Conservation (phyloP, 2,797 vertebrate species). For the Hyperoplus lanceolatus region DNA sequence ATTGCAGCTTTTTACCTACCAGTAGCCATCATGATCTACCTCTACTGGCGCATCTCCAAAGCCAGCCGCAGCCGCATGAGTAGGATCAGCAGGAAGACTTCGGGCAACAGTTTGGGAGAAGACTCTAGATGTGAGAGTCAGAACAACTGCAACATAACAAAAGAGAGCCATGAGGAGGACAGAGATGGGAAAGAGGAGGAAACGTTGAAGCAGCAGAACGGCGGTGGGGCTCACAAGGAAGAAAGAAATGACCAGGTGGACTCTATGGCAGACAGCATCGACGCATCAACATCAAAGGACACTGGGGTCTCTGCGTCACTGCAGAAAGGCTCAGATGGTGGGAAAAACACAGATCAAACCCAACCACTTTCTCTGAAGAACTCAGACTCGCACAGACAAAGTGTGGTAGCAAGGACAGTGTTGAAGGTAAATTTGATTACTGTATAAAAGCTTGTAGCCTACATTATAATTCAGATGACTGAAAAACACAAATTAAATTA, state of each 20-base stretch:
- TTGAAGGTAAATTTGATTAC: conserved; percentile 65
- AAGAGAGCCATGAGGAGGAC: conserved; percentile 52
- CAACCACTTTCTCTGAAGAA: conserved; percentile 77
- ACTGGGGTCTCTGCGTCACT: neutral
- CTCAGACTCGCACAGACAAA: conserved; percentile 89
- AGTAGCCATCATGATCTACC: conserved; percentile 95
- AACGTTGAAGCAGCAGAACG: conserved; percentile 76
- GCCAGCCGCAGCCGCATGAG: conserved; percentile 93
- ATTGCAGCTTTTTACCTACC: conserved; percentile 98
- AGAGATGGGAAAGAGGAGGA: conserved; percentile 83
- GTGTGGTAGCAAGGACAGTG: conserved; percentile 81
- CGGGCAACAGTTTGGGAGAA: conserved; percentile 83
- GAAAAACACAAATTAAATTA: neutral
- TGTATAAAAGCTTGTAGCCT: neutral
- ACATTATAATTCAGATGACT: neutral
- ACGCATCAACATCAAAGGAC: conserved; percentile 73
- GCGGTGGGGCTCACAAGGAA: conserved; percentile 43
- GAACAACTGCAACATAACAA: conserved; percentile 78
- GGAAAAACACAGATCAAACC: conserved; percentile 51
- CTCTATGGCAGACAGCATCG: conserved; percentile 85
- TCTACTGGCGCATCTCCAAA: conserved; percentile 95
- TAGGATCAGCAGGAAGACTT: conserved; percentile 76
- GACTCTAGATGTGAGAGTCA: conserved; percentile 81
- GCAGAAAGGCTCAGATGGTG: conserved; percentile 21
- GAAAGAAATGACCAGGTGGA: conserved; percentile 84